A percentile compares a stretch with the other conserved stretches of the same genome.
Conservation (phyloP, 2,113 vertebrate genomes). For the Euleptes europaea region DNA sequence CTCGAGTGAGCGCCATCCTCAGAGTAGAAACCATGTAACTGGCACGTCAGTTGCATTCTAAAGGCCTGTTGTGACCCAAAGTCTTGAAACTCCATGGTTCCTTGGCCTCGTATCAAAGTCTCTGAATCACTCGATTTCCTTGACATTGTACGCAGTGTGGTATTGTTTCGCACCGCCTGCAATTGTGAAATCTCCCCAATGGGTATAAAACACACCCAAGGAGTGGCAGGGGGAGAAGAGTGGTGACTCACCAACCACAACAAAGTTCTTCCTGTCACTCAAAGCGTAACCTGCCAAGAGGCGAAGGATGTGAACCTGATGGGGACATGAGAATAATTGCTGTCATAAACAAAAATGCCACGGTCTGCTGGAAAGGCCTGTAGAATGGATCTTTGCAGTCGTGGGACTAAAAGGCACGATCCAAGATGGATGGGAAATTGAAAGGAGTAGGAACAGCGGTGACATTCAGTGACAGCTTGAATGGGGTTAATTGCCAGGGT, state of each 20-base stretch:
- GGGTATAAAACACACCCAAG: constrained; percentile 60
- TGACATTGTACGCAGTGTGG: constrained; percentile 32
- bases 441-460: background rate
- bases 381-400: background rate
- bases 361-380: constrained; percentile 21
- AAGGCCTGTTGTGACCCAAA: background rate
- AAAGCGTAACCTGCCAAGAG: constrained; percentile 49
- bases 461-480: background rate
- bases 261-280: constrained; percentile 66
- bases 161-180: constrained; percentile 36
- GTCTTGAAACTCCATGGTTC: background rate
- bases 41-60: background rate
- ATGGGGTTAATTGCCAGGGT: background rate
- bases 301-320: constrained; percentile 59
- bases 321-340: constrained; percentile 52
- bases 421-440: background rate
- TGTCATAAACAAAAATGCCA: constrained; percentile 54
- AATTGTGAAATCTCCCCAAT: constrained; percentile 59
- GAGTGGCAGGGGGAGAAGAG: constrained; percentile 54
- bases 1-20: background rate
- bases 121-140: constrained; percentile 25
- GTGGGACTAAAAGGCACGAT: constrained; percentile 13
- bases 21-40: background rate
- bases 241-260: constrained; percentile 73
- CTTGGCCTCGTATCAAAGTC: constrained; percentile 33